Evolutionary conservation across 2,113 vertebrate genomes (phyloP), one percentile per base, ranked within the genome.

Genomic region (Aptenodytes forsteri): DNA sequence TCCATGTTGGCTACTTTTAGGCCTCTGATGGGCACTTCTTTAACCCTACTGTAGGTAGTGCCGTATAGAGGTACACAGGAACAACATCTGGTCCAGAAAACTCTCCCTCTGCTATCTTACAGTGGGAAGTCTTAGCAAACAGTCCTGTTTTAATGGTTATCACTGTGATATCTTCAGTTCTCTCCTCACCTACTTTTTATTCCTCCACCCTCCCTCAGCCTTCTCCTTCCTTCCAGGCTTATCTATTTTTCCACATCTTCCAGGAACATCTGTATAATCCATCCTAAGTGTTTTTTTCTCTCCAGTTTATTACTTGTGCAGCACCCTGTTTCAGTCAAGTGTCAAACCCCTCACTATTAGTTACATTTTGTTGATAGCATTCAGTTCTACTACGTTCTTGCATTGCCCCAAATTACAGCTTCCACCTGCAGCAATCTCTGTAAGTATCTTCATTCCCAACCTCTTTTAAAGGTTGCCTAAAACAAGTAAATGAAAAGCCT

Each of bases 1-100:
- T 50, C 42, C 46, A 44, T 1, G 0, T 8, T 59, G 56, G 21
- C 30, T 54, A 7, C 38, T 61, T 73, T 46, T 10, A 47, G 17
- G 12, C 3, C 16, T 2, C 42, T 25, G 5, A 46, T 13, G 26
- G 49, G 7, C 34, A 26, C 11, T 25, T 64, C 30, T 66, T 52
- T 46, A 59, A 58, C 18, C 38, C 21, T 42, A 16, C 44, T 21
- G 50, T 23, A 36, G 38, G 29, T 21, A 46, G 8, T n/a, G 50
- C 17, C 8, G 10, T 8, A 11, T 0, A 36, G 30, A 54, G 27
- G 13, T 12, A 16, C 4, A 4, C 0, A 21, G 38, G 42, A 65
- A 21, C 16, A 78, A 3, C 46, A 15, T 8, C 40, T 25, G 12
- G 11, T 19, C 18, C 77, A 56, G 26, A 46, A n/a, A 65, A 47